Conservation (phyloP, 2,113 vertebrate genomes). For the Anoura caudifer region DNA sequence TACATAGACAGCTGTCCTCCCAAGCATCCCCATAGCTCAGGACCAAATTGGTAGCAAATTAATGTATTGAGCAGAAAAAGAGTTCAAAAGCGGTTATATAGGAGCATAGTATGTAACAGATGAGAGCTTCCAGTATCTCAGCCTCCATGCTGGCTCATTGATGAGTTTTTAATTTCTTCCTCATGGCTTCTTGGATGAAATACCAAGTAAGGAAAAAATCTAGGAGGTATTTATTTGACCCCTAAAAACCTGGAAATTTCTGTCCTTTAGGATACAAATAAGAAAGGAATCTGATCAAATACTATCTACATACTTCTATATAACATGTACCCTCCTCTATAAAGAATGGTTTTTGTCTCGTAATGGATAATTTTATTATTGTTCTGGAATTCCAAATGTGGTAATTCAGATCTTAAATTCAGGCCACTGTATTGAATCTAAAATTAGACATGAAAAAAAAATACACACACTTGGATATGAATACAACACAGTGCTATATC, state of each 20-base stretch:
- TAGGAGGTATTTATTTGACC: constrained; percentile 3
- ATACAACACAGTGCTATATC: not conserved
- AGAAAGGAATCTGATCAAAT: constrained; percentile 23
- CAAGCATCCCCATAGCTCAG: constrained; percentile 38
- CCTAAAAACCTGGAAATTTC: constrained; percentile 45
- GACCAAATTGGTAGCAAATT: constrained; percentile 27
- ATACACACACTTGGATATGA: not conserved
- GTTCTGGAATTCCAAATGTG: not conserved
- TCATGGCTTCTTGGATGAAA: constrained; percentile 55
- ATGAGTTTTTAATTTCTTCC: constrained; percentile 78
- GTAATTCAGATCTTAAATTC: constrained; percentile 21
- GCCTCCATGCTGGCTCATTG: constrained; percentile 67
- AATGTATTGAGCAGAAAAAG: constrained; percentile 44
- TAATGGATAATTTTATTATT: not conserved
- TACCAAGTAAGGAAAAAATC: constrained; percentile 23
- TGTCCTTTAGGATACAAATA: not conserved
- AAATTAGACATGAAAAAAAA: constrained; percentile 43
- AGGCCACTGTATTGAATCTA: not conserved
- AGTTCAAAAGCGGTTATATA: constrained; percentile 42
- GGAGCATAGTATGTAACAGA: constrained; percentile 67
- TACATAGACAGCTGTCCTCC: constrained; percentile 46
- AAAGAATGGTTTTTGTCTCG: not conserved
- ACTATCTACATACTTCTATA: not conserved
- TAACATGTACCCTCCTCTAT: not conserved
- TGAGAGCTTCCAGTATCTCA: constrained; percentile 54